phyloP scores from a whole-genome alignment of 2,888 invertebrate species.

The Notodromas monacha region DNA sequence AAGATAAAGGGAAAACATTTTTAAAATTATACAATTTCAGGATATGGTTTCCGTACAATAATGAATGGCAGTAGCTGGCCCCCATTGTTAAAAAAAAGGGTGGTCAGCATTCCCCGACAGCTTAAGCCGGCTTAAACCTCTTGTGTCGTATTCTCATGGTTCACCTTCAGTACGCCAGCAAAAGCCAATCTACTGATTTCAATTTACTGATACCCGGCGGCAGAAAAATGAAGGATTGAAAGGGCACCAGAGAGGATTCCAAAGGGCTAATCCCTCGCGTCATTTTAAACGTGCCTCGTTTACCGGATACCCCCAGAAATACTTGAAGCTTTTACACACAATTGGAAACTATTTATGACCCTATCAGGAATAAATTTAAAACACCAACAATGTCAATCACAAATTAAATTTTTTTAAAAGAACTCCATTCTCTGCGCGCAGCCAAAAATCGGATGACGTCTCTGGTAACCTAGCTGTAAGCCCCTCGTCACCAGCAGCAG shows the following conservation, averaged over 20 bases:
- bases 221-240: slow-evolving; percentile 4
- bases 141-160: slow-evolving; percentile 4
- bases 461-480: slow-evolving; percentile 2
- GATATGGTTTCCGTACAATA: slow-evolving; percentile 4
- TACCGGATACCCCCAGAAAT: slow-evolving; percentile 4
- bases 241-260: slow-evolving; percentile 4
- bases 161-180: slow-evolving; percentile 4
- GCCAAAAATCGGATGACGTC: slow-evolving; percentile 4
- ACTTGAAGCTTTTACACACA: slow-evolving; percentile 1
- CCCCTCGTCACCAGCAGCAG: slow-evolving; percentile 2
- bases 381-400: slow-evolving; percentile 2
- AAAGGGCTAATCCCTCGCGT: slow-evolving; percentile 4
- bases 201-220: slow-evolving; percentile 2
- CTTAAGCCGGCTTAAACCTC: slow-evolving; percentile 4
- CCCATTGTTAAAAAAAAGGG: slow-evolving; percentile 4
- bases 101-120: slow-evolving; percentile 4
- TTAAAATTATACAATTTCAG: slow-evolving; percentile 4
- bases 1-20: slow-evolving; percentile 4
- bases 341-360: slow-evolving; percentile 2
- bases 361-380: slow-evolving; percentile 4
- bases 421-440: slow-evolving; percentile 4
- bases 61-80: slow-evolving; percentile 4
- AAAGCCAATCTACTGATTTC: slow-evolving; percentile 1
- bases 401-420: not conserved
- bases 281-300: slow-evolving; percentile 2